Percentiles rank a stretch among this genome's conserved stretches.
Conservation (phyloP, 1,140 invertebrate species). For the Psilanteris sp. region DNA sequence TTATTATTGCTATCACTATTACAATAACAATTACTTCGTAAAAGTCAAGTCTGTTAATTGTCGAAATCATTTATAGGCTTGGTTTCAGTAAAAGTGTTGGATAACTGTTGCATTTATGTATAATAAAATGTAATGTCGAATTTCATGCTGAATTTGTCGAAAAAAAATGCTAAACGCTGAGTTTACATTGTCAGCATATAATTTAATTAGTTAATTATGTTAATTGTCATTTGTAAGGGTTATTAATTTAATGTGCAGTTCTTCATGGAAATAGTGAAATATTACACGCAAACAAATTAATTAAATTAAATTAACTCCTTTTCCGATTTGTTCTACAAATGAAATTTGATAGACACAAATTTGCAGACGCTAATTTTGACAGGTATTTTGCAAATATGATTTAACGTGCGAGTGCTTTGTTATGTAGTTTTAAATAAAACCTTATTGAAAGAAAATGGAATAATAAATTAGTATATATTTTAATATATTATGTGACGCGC, state of each 20-base stretch:
- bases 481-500: constrained; percentile 28
- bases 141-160: constrained; percentile 19
- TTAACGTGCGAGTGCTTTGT: no score
- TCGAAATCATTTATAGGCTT: constrained; percentile 8
- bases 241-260: constrained; percentile 29
- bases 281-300: no score
- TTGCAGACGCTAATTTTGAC: no score
- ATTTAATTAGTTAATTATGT: constrained; percentile 2
- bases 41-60: constrained; percentile 6
- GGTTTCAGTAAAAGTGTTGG: constrained; percentile 18
- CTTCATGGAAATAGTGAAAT: constrained; percentile 40
- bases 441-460: no score
- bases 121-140: constrained; percentile 37
- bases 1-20: constrained; percentile 22
- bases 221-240: constrained; percentile 15
- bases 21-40: constrained; percentile 17
- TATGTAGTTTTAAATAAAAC: no score
- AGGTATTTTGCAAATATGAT: no score
- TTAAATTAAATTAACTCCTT: no score
- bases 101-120: constrained; percentile 42
- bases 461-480: constrained; percentile 34
- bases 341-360: no score
- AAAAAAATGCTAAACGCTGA: constrained; percentile 14
- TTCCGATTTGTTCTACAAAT: no score
- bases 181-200: background rate